Evolutionary conservation across 2,888 invertebrate genomes (phyloP).

Genomic region (Ochropleura plecta): DNA sequence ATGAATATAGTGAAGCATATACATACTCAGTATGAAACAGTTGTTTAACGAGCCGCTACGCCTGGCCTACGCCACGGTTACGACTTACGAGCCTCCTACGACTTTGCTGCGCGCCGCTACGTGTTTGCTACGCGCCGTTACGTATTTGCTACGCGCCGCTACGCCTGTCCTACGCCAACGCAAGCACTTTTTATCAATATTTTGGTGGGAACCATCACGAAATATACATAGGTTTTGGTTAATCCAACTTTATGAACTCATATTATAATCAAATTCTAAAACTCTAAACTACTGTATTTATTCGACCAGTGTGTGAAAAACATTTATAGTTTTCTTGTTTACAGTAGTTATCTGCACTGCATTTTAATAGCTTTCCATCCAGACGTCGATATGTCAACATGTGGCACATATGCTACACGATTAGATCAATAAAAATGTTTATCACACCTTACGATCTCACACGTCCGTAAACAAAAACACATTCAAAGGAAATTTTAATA

Average conservation of each 20-base stretch:
- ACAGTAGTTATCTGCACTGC: constrained; percentile 37
- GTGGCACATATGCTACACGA: constrained; percentile 64
- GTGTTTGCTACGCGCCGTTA: not conserved
- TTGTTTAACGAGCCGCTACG: no score
- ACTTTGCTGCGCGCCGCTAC: not conserved
- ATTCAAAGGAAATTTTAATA: not conserved
- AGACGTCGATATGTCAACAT: constrained; percentile 51
- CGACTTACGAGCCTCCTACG: no score
- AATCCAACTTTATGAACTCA: not conserved
- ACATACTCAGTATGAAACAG: no score
- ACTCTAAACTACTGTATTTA: constrained; percentile 3
- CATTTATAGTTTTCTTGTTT: constrained; percentile 47
- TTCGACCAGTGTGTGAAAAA: constrained; percentile 20
- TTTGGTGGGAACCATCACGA: constrained; percentile 1
- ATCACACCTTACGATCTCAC: constrained; percentile 43
- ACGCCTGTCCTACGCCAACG: not conserved
- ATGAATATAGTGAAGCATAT: no score
- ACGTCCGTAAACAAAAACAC: constrained; percentile 53
- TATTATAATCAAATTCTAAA: no score
- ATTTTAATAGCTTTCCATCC: constrained; percentile 53
- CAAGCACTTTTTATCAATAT: not conserved
- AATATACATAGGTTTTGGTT: not conserved
- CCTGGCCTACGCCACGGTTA: no score
- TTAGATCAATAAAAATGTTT: constrained; percentile 73
- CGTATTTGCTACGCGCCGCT: not conserved